Percentiles rank a stretch among this genome's conserved stretches.
Conservation (phyloP, 2,113 vertebrate species). For the Takifugu bimaculatus region DNA sequence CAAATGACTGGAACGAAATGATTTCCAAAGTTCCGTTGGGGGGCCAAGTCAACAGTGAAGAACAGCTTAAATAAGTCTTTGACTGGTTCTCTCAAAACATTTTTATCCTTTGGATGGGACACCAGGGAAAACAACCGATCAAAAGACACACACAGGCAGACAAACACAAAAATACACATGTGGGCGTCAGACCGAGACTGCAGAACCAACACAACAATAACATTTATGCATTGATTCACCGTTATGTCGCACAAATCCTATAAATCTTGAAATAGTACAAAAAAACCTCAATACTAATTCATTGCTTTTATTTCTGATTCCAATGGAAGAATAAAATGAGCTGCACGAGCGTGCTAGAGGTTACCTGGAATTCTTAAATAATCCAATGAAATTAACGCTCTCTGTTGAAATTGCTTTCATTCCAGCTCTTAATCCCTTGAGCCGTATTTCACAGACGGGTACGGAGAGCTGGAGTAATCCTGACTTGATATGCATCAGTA, state of each 20-base stretch:
- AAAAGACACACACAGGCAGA: background rate
- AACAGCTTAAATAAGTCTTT: background rate
- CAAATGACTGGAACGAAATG: background rate
- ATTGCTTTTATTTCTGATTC: background rate
- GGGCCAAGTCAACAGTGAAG: slow-evolving; percentile 21
- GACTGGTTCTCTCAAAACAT: background rate
- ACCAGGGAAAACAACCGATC: too few relatives aligned
- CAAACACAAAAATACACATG: background rate
- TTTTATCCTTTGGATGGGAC: background rate
- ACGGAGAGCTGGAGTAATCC: slow-evolving; percentile 9
- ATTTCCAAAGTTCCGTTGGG: slow-evolving; percentile 15
- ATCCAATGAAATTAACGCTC: background rate
- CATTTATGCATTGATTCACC: too few relatives aligned
- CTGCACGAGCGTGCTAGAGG: too few relatives aligned
- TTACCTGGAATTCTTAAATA: too few relatives aligned
- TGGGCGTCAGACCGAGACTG: too few relatives aligned
- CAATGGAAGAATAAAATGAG: background rate
- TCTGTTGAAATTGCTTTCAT: slow-evolving; percentile 15
- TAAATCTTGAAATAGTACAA: background rate
- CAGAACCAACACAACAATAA: too few relatives aligned
- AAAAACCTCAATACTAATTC: background rate
- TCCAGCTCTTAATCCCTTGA: slow-evolving; percentile 1
- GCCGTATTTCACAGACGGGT: slow-evolving; percentile 8
- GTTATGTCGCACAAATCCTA: too few relatives aligned
- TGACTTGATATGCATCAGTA: background rate